These are phyloP conservation scores for Morone saxatilis DNA, from an alignment of 2,113 vertebrate genomes.

Conservation along the genomic window DNA sequence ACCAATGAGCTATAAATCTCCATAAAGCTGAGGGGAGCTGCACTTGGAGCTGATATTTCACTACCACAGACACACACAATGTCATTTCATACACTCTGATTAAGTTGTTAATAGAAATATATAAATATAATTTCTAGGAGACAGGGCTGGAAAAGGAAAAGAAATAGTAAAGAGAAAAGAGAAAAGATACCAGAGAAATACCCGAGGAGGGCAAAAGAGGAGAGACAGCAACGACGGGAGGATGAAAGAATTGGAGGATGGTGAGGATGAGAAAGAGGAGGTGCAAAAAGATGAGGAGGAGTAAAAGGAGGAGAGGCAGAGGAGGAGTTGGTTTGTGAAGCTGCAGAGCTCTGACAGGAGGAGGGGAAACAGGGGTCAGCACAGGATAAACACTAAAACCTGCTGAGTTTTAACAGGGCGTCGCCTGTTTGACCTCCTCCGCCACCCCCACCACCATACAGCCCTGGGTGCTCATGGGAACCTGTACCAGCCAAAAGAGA, in stretches of 20 bases:
- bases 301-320: not conserved
- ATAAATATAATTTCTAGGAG: too few species aligned
- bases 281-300: too few species aligned
- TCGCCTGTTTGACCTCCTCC: slow-evolving; percentile 20
- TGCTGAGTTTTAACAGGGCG: slow-evolving; percentile 7
- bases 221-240: not conserved
- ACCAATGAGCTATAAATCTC: too few species aligned
- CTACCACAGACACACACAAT: too few species aligned
- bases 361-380: not conserved
- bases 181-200: too few species aligned
- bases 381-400: slow-evolving; percentile 33
- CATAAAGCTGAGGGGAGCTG: too few species aligned
- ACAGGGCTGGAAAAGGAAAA: too few species aligned
- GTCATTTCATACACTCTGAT: too few species aligned
- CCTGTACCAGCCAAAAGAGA: slow-evolving; percentile 25
- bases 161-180: too few species aligned
- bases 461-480: slow-evolving; percentile 18
- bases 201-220: not conserved
- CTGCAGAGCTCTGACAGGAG: not conserved
- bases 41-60: too few species aligned
- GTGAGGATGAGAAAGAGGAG: not conserved
- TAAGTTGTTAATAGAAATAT: too few species aligned
- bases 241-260: not conserved
- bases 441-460: not conserved
- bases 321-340: not conserved